phyloP scores from a whole-genome alignment of 2,797 vertebrate genomes.

The Melanotaenia parkinsoni region DNA sequence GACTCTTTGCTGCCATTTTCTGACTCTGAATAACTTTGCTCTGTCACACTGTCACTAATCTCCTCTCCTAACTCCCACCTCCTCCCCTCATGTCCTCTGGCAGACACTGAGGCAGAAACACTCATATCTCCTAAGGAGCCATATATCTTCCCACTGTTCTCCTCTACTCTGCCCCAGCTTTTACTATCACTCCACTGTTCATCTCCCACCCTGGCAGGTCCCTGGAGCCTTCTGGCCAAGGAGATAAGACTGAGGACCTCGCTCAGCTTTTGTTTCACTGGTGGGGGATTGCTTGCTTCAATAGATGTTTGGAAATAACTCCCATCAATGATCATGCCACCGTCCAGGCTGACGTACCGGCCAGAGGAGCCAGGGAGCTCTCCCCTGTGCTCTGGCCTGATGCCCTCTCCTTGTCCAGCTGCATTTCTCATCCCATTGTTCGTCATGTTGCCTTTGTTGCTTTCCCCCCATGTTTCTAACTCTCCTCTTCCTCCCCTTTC shows the following conservation, averaged over 20 bases:
- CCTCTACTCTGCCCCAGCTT: conserved; percentile 39
- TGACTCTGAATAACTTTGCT: conserved; percentile 52
- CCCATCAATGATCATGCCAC: conserved; percentile 82
- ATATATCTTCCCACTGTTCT: conserved; percentile 31
- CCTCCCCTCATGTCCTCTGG: conserved; percentile 61
- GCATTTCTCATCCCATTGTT: conserved; percentile 53
- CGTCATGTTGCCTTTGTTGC: conserved; percentile 13
- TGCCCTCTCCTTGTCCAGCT: conserved; percentile 24
- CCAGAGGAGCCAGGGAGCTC: conserved; percentile 74
- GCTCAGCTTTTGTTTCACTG: conserved; percentile 76
- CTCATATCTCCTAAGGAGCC: conserved; percentile 68
- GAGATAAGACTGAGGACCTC: conserved; percentile 78
- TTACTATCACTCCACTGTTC: conserved; percentile 48
- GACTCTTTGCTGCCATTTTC: conserved; percentile 53
- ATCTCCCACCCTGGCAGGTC: conserved; percentile 60
- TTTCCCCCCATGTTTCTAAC: conserved; percentile 31
- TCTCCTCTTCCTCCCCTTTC: conserved; percentile 22
- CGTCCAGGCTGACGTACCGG: conserved; percentile 61
- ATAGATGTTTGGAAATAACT: conserved; percentile 83
- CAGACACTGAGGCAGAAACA: conserved; percentile 65
- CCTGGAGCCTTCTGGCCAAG: conserved; percentile 77
- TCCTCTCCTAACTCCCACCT: conserved; percentile 48
- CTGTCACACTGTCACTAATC: conserved; percentile 14
- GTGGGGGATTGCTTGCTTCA: conserved; percentile 65
- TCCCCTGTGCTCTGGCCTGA: conserved; percentile 51